phyloP scores from a whole-genome alignment of 2,797 vertebrate species.

The Cyprinella venusta region DNA sequence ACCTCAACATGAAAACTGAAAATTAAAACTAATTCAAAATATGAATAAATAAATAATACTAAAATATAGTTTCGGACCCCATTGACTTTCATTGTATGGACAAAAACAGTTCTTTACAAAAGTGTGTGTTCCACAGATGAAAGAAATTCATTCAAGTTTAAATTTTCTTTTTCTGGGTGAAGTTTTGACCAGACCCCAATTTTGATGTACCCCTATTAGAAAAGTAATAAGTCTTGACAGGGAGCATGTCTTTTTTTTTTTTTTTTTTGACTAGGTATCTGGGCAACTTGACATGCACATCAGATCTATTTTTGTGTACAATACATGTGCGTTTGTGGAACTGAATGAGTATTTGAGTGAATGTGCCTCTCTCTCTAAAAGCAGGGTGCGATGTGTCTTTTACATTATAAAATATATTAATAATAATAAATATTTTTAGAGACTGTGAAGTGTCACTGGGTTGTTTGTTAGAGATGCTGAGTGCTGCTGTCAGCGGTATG shows the following conservation, averaged over 20 bases:
- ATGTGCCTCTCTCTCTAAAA: conserved; percentile 60
- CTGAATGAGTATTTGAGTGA: conserved; percentile 61
- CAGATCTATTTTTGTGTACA: conserved; percentile 52
- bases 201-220: background rate
- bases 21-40: too few species aligned
- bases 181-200: background rate
- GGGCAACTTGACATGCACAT: conserved; percentile 35
- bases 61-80: background rate
- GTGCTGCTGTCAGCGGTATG: conserved; percentile 45
- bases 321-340: conserved; percentile 57
- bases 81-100: background rate
- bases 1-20: background rate
- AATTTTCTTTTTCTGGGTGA: background rate
- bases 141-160: background rate
- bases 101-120: background rate
- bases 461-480: conserved; percentile 50
- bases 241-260: background rate
- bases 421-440: conserved; percentile 63
- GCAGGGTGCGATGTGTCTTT: conserved; percentile 60
- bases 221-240: background rate
- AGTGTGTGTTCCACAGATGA: background rate
- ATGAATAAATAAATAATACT: background rate
- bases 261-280: background rate
- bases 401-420: conserved; percentile 69
- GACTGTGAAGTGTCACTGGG: conserved; percentile 45